Percentiles rank a stretch among this genome's conserved stretches.
phyloP scores from a whole-genome alignment of 2,797 vertebrate genomes.

The Sternarchorhynchus goeldii region DNA sequence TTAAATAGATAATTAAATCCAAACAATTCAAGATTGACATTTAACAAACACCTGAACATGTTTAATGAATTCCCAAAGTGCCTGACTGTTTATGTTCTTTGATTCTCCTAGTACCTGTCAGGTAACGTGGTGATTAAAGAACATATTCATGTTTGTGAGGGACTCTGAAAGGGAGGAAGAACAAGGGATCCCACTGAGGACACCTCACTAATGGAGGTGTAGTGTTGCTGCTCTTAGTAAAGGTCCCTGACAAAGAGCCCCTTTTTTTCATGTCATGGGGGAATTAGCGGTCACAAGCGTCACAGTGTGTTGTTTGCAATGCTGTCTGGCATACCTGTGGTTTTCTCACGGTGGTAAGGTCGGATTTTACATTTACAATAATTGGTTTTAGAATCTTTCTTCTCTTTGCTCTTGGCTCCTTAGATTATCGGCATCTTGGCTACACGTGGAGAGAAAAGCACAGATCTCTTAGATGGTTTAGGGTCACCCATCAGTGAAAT shows the following conservation, averaged over 20 bases:
- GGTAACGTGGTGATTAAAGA: constrained; percentile 50
- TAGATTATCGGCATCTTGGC: constrained; percentile 61
- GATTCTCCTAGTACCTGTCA: constrained; percentile 3
- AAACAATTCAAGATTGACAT: constrained; percentile 21
- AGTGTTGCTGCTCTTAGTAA: constrained; percentile 55
- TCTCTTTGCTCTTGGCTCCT: constrained; percentile 17
- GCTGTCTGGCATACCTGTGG: neutral
- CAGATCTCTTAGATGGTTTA: constrained; percentile 51
- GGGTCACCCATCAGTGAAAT: constrained; percentile 6
- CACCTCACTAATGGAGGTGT: constrained; percentile 48
- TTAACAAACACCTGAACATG: constrained; percentile 1
- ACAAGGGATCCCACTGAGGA: constrained; percentile 40
- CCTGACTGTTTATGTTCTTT: constrained; percentile 3
- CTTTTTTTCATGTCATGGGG: constrained; percentile 33
- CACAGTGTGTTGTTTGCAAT: constrained; percentile 6
- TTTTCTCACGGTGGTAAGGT: constrained; percentile 15
- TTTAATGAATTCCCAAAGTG: neutral
- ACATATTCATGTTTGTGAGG: constrained; percentile 48
- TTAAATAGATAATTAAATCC: too few relatives aligned
- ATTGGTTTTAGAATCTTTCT: neutral
- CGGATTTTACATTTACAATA: neutral
- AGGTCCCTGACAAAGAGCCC: constrained; percentile 39
- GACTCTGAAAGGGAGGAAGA: constrained; percentile 47
- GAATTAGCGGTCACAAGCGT: constrained; percentile 30
- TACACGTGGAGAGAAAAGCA: constrained; percentile 51